These are phyloP conservation scores for Pterois miles DNA, from an alignment of 2,797 vertebrate species.

Conservation along the genomic window DNA sequence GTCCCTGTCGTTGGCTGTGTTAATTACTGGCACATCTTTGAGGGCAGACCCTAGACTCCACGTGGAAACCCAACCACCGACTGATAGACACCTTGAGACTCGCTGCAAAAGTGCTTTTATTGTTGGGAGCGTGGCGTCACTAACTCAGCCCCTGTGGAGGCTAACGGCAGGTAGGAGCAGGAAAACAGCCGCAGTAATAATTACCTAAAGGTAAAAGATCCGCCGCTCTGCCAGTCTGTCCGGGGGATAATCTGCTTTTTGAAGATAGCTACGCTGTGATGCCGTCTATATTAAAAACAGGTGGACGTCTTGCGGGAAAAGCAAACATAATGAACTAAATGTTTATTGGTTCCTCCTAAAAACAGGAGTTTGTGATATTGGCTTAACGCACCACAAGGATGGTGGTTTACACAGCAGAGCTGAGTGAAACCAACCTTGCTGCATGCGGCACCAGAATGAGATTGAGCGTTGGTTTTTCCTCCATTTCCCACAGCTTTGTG, in stretches of 20 bases:
- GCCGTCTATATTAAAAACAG: constrained; percentile 18
- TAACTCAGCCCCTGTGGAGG: constrained; percentile 33
- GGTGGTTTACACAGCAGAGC: constrained; percentile 27
- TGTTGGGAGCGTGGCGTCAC: constrained; percentile 27
- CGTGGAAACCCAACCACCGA: constrained; percentile 1
- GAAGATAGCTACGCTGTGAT: constrained; percentile 27
- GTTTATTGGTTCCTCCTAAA: constrained; percentile 32
- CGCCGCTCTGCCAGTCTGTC: constrained; percentile 9
- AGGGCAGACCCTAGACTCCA: constrained; percentile 16
- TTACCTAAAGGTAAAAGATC: constrained; percentile 37
- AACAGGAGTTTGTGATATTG: constrained; percentile 23
- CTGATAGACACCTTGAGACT: constrained; percentile 39
- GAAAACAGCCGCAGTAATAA: constrained; percentile 43
- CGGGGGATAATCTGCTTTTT: constrained; percentile 44
- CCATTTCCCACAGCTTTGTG: constrained; percentile 54
- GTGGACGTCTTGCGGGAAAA: constrained; percentile 14
- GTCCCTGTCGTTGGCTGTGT: constrained; percentile 33
- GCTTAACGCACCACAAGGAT: not conserved
- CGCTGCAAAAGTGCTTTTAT: constrained; percentile 31
- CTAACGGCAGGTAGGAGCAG: constrained; percentile 29
- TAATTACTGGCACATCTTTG: constrained; percentile 52
- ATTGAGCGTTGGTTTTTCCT: constrained; percentile 19
- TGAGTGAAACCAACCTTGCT: constrained; percentile 19
- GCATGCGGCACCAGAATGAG: constrained; percentile 4
- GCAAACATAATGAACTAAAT: constrained; percentile 22